phyloP scores from a whole-genome alignment of 2,888 invertebrate genomes.

The Macrophya alboannulata region DNA sequence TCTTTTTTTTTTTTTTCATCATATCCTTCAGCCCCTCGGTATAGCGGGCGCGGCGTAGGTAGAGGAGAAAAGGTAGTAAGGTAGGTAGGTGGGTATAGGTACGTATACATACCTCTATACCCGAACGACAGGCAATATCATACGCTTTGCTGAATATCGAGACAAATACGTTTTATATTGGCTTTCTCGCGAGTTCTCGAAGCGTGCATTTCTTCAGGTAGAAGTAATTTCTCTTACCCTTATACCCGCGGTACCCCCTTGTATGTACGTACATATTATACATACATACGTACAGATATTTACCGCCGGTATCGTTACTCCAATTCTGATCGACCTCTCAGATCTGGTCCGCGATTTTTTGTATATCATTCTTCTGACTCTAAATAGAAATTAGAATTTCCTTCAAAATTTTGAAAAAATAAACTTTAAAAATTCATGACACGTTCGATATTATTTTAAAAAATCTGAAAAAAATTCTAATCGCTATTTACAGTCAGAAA shows the following conservation, averaged over 20 bases:
- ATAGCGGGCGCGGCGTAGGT: no score
- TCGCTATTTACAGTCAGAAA: no score
- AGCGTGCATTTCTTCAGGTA: conserved; percentile 51
- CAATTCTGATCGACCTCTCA: no score
- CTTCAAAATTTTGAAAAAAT: no score
- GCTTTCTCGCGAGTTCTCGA: neutral
- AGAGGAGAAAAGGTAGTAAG: no score
- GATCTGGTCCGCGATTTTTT: no score
- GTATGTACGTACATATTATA: neutral
- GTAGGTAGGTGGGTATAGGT: neutral
- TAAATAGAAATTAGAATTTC: no score
- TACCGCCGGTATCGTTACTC: no score
- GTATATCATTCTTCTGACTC: no score
- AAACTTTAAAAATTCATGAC: no score
- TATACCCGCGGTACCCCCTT: neutral
- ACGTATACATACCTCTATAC: neutral
- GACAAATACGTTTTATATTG: conserved; percentile 55
- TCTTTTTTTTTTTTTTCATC: neutral
- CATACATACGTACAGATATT: neutral
- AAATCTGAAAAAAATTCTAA: no score
- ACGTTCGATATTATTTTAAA: no score
- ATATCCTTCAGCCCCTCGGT: neutral
- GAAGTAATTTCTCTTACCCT: conserved; percentile 48
- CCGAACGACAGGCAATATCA: conserved; percentile 42
- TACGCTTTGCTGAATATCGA: conserved; percentile 53